phyloP scores from a whole-genome alignment of 2,888 invertebrate genomes.

The Diaperis boleti region DNA sequence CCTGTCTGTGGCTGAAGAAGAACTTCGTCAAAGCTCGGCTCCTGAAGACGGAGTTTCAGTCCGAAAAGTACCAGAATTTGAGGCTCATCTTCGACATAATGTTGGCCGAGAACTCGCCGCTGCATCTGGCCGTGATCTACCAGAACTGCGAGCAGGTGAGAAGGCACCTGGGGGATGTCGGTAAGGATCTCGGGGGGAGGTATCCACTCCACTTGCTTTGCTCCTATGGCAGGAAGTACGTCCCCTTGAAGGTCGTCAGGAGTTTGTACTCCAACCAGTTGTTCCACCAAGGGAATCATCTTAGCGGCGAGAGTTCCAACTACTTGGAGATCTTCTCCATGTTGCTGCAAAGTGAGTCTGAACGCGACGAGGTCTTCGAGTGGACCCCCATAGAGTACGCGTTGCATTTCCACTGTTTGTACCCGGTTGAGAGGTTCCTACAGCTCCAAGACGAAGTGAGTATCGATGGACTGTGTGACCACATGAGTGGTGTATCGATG shows the following conservation, averaged over 20 bases:
- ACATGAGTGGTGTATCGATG: not conserved
- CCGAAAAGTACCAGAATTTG: not conserved
- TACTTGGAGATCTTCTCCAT: not conserved
- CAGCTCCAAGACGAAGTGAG: not conserved
- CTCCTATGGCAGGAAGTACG: not conserved
- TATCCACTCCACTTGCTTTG: slow-evolving; percentile 5
- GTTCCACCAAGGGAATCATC: not conserved
- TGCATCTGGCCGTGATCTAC: slow-evolving; percentile 11
- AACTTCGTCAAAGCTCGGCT: not conserved
- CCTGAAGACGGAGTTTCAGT: not conserved
- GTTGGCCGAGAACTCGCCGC: slow-evolving; percentile 3
- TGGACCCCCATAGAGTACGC: slow-evolving; percentile 4
- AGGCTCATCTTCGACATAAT: slow-evolving; percentile 17
- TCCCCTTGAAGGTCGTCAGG: not conserved
- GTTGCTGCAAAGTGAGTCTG: not conserved
- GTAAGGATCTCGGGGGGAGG: slow-evolving; percentile 1
- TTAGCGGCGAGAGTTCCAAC: not conserved
- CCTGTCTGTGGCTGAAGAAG: slow-evolving; percentile 10
- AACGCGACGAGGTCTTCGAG: not conserved
- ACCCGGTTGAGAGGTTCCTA: not conserved
- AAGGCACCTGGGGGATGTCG: not conserved
- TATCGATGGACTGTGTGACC: not conserved
- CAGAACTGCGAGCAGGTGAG: slow-evolving; percentile 1
- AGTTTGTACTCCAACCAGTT: slow-evolving; percentile 2
- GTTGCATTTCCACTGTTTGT: not conserved